Evolutionary conservation across 2,888 invertebrate genomes (phyloP).

Genomic region (Anagyrus pseudococci): DNA sequence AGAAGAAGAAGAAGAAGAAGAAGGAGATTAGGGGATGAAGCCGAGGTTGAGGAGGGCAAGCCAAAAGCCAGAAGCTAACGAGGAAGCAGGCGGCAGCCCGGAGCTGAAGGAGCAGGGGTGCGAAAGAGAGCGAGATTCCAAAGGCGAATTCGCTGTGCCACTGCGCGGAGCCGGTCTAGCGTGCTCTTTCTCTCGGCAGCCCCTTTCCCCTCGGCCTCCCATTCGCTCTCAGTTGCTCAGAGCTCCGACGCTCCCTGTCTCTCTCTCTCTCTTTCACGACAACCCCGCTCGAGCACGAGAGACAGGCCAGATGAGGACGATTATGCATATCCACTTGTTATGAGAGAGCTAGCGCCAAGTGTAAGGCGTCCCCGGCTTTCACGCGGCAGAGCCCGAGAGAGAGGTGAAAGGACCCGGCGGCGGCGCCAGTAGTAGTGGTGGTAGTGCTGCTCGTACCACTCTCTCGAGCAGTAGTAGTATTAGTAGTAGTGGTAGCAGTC

Average conservation of each 20-base stretch:
- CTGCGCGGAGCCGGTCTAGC: too few relatives aligned
- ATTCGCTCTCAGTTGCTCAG: too few relatives aligned
- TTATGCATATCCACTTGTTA: slow-evolving; percentile 45
- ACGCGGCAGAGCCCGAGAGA: background rate
- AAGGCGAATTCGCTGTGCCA: slow-evolving; percentile 3
- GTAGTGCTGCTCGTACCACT: background rate
- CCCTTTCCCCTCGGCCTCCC: too few relatives aligned
- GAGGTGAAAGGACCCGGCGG: slow-evolving; percentile 33
- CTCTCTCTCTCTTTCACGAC: background rate
- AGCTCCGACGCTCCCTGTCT: background rate
- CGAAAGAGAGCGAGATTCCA: background rate
- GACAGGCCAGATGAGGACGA: slow-evolving; percentile 39
- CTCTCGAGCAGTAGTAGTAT: too few relatives aligned
- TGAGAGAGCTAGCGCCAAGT: slow-evolving; percentile 25
- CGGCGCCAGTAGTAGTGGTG: background rate
- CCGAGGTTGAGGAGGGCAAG: slow-evolving; percentile 3
- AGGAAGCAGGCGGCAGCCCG: background rate
- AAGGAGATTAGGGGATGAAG: background rate
- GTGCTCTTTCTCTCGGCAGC: too few relatives aligned
- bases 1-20: background rate
- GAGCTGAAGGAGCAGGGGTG: slow-evolving; percentile 1
- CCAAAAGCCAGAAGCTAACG: too few relatives aligned
- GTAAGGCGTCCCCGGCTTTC: slow-evolving; percentile 1
- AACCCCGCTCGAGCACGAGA: background rate
- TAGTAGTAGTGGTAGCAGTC: slow-evolving; percentile 11